Evolutionary conservation across 2,113 vertebrate species (phyloP).

Genomic region (Bufo bufo): DNA sequence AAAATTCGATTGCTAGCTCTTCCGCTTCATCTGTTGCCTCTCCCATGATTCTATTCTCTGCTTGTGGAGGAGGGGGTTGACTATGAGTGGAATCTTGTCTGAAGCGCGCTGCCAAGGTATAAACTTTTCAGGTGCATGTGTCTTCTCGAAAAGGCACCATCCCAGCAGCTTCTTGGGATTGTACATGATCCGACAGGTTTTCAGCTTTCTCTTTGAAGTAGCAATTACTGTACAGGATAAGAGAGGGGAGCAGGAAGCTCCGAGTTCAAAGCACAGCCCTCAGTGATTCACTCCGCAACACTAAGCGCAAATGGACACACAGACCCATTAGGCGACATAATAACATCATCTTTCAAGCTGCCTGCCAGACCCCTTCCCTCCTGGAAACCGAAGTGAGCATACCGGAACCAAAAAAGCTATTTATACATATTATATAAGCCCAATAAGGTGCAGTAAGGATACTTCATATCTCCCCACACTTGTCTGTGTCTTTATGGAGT

Average conservation of each 20-base stretch:
- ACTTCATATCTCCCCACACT: not conserved
- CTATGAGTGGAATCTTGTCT: conserved; percentile 6
- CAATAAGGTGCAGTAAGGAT: not conserved
- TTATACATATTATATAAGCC: no score
- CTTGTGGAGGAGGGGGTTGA: not conserved
- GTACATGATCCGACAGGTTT: conserved; percentile 55
- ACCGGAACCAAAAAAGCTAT: no score
- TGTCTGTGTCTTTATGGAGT: not conserved
- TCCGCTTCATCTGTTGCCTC: not conserved
- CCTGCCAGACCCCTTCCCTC: conserved; percentile 31
- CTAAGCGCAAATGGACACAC: conserved; percentile 49
- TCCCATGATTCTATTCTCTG: not conserved
- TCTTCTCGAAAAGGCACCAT: conserved; percentile 26
- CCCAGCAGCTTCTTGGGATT: conserved; percentile 37
- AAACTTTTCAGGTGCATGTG: conserved; percentile 49
- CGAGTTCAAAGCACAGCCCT: conserved; percentile 52
- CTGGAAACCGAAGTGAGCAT: not conserved
- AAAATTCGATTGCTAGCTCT: conserved; percentile 3
- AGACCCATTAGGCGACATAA: conserved; percentile 54
- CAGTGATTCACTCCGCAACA: conserved; percentile 52
- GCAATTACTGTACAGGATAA: conserved; percentile 56
- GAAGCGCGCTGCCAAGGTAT: not conserved
- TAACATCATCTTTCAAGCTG: conserved; percentile 42
- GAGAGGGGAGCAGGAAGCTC: conserved; percentile 54
- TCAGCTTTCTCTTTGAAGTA: conserved; percentile 49